Evolutionary conservation across 1,140 invertebrate genomes (phyloP).

Genomic region (Oreohelix idahoensis): DNA sequence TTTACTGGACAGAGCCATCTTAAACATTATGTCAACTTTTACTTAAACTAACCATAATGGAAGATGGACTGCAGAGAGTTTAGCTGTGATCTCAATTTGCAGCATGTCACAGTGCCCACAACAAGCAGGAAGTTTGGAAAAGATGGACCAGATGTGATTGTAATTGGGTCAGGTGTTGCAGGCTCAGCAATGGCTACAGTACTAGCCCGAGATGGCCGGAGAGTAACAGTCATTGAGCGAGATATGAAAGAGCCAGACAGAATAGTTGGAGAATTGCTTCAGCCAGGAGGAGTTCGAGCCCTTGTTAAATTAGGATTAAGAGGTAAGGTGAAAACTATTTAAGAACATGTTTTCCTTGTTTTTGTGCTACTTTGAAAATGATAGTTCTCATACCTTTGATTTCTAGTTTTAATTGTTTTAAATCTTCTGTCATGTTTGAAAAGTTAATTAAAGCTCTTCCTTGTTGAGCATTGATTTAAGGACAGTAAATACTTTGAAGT

Average conservation of each 20-base stretch:
- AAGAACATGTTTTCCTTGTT: too few species aligned
- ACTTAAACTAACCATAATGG: too few species aligned
- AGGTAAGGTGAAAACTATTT: slow-evolving; percentile 15
- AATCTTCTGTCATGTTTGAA: too few species aligned
- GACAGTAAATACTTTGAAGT: too few species aligned
- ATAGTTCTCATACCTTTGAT: too few species aligned
- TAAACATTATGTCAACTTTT: too few species aligned
- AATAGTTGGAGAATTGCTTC: slow-evolving; percentile 67
- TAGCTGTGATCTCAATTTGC: neutral
- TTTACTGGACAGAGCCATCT: too few species aligned
- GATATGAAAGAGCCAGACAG: slow-evolving; percentile 65
- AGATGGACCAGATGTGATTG: slow-evolving; percentile 54
- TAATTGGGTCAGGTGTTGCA: slow-evolving; percentile 63
- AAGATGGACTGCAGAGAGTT: too few species aligned
- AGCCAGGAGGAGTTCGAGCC: slow-evolving; percentile 62
- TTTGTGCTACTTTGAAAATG: too few species aligned
- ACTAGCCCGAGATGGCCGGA: slow-evolving; percentile 56
- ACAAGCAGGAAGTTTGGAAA: slow-evolving; percentile 28
- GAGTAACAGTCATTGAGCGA: slow-evolving; percentile 38
- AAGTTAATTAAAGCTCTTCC: too few species aligned
- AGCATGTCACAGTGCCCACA: neutral
- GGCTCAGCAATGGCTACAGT: slow-evolving; percentile 61
- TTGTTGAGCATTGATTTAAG: too few species aligned
- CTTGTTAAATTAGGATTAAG: slow-evolving; percentile 58
- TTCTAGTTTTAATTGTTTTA: too few species aligned